Base-by-base conservation (phyloP, 2,113 vertebrate species). In the Poeciliopsis occidentalis region DNA sequence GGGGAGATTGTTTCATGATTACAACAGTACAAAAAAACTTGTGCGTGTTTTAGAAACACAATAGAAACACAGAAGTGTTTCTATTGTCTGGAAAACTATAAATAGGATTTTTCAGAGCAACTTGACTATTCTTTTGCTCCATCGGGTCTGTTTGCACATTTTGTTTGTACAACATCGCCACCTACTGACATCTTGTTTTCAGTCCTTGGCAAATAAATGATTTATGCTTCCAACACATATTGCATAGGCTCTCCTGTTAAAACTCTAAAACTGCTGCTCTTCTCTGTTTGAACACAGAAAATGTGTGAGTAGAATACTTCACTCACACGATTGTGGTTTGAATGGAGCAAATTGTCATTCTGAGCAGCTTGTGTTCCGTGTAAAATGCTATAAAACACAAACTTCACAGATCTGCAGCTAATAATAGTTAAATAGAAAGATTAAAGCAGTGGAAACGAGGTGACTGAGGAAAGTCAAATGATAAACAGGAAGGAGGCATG, bases 341-440 rank as follows among this genome's bases (percentile, higher is more conserved):
- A 24, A 30, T 27, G 34, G 60, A 51, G 57, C 27, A n/a, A 12
- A 32, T 32, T 82, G 64, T 78, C 26, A 64, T 60, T 69, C 66
- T 74, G 66, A 32, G 78, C 26, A 15, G n/a, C 32, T n/a, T 27
- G 65, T 41, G 51, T 22, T 41, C 27, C 0, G 13, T 0, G 32
- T 15, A 22, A 47, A 47, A 31, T 32, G 37, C 69, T 67, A 71
- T 39, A 1, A 32, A n/a, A 12, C 44, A 34, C 13, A 47, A 37
- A 12, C 57, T 13, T 60, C 15, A 60, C 3, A 2, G 30, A 57
- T 71, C 69, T 82, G 60, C n/a, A n/a, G n/a, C n/a, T n/a, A n/a
- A n/a, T n/a, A n/a, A 85, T 81, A 71, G 78, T 83, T 81, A 81
- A 83, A 83, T 71, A n/a, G 63, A 68, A 76, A 81, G 66, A 79